phyloP scores from a whole-genome alignment of 2,888 invertebrate genomes.

The Stenolophus ochropezus region DNA sequence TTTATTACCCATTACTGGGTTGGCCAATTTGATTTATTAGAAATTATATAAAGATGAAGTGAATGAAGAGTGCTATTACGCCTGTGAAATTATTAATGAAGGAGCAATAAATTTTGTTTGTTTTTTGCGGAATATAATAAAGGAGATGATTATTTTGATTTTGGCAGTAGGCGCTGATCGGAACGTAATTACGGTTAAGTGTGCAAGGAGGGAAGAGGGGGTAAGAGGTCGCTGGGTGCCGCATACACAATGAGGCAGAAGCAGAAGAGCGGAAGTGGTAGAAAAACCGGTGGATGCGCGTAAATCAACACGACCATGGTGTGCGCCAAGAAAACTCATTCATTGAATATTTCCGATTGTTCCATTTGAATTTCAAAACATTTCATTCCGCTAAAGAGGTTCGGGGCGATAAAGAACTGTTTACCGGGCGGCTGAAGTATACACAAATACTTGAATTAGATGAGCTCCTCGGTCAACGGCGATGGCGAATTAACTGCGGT shows the following conservation, averaged over 20 bases:
- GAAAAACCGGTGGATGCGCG: slow-evolving; percentile 44
- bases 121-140: not conserved
- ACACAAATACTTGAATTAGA: slow-evolving; percentile 61
- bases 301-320: slow-evolving; percentile 50
- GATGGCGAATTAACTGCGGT: slow-evolving; percentile 54
- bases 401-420: slow-evolving; percentile 60
- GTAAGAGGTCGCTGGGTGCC: slow-evolving; percentile 12
- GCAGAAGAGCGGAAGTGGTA: slow-evolving; percentile 42
- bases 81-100: too few relatives aligned
- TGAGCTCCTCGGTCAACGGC: slow-evolving; percentile 41
- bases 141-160: slow-evolving; percentile 15
- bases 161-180: not conserved
- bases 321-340: slow-evolving; percentile 52
- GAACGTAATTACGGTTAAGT: slow-evolving; percentile 46
- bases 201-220: too few relatives aligned
- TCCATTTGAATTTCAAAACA: slow-evolving; percentile 72
- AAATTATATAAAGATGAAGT: too few relatives aligned
- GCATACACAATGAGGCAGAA: slow-evolving; percentile 41
- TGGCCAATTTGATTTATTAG: too few relatives aligned
- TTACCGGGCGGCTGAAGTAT: slow-evolving; percentile 57
- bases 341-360: slow-evolving; percentile 62
- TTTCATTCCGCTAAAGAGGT: slow-evolving; percentile 72
- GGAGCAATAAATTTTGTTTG: too few relatives aligned
- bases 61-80: too few relatives aligned
- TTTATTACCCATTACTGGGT: too few relatives aligned